These are phyloP conservation scores for Sericinus montela DNA, from an alignment of 2,888 invertebrate genomes.

Conservation along the genomic window DNA sequence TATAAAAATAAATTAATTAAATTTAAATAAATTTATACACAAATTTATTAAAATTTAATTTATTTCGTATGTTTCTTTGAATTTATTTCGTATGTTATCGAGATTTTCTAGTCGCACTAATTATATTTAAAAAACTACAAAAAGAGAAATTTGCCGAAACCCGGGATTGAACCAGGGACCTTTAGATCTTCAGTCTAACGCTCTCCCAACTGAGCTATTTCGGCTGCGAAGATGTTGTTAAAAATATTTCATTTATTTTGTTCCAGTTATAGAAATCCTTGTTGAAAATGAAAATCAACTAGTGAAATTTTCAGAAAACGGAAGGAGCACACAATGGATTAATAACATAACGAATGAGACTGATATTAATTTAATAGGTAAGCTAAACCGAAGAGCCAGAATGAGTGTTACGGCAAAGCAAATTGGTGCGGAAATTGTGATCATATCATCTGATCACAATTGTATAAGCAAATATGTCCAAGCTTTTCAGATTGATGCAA, in stretches of 20 bases:
- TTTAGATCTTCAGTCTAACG: conserved; percentile 19
- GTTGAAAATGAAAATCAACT: conserved; percentile 45
- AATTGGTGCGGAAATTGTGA: no score
- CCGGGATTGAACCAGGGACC: conserved; percentile 15
- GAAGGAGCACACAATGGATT: conserved; percentile 50
- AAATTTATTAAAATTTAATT: no score
- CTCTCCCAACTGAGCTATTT: conserved; percentile 19
- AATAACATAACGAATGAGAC: conserved; percentile 47
- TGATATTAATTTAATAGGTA: conserved; percentile 57
- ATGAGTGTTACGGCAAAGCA: no score
- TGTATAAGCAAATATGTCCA: no score
- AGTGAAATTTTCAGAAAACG: conserved; percentile 53
- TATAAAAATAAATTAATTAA: no score
- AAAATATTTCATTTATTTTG: conserved; percentile 14
- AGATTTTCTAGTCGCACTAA: no score
- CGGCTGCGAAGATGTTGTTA: not conserved
- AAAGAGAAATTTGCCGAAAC: conserved; percentile 1
- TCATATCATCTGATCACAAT: no score
- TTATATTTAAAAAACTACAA: not conserved
- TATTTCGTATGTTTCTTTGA: no score
- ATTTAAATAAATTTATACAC: no score
- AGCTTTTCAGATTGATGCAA: no score
- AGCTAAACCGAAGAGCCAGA: no score
- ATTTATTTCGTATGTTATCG: no score
- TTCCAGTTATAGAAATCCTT: conserved; percentile 70